Conservation (phyloP, 2,797 vertebrate genomes). For the Brachyalestes nurse region DNA sequence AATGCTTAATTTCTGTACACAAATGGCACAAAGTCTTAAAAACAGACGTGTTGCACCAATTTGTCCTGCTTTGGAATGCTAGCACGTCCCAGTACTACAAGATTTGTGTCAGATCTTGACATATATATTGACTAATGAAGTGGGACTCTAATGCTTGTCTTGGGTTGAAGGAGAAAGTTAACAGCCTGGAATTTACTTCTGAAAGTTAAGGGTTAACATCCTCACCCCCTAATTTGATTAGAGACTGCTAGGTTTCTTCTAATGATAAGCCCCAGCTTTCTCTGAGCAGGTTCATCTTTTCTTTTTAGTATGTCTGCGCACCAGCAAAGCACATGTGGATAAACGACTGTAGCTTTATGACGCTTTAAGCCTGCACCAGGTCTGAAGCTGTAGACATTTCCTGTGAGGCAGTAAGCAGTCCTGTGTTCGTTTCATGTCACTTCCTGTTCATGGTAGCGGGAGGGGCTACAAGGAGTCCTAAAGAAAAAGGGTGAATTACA, state of each 20-base stretch:
- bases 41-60: no score
- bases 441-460: conserved; percentile 15
- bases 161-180: neutral
- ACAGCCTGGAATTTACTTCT: neutral
- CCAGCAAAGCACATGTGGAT: neutral
- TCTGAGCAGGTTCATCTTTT: neutral
- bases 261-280: neutral
- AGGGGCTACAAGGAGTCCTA: conserved; percentile 13
- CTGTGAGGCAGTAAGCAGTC: conserved; percentile 7
- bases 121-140: neutral
- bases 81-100: neutral
- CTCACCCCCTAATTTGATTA: neutral
- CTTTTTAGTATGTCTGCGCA: neutral
- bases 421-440: conserved; percentile 21
- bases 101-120: neutral
- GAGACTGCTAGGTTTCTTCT: neutral
- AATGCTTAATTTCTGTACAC: neutral
- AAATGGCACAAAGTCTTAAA: neutral
- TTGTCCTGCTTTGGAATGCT: neutral
- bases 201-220: neutral
- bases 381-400: conserved; percentile 6
- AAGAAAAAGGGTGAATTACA: neutral
- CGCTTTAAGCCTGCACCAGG: conserved; percentile 11
- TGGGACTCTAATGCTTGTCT: neutral
- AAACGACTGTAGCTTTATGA: neutral